Evolutionary conservation across 2,888 invertebrate genomes (phyloP), one percentile per base, ranked within the genome.

Genomic region (Hydropsyche betteni): DNA sequence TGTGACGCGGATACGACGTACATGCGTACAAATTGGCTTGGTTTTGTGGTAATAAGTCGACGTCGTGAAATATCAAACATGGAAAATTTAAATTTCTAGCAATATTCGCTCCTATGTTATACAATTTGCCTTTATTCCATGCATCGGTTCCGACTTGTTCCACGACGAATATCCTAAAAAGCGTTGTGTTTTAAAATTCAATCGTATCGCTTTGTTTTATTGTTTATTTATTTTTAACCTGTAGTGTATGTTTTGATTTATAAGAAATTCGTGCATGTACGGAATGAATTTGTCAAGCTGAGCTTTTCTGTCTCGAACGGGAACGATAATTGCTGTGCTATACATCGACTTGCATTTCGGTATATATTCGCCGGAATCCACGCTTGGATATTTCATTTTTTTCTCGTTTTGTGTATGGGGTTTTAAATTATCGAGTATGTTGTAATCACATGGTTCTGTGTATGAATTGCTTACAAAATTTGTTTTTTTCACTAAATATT

Each of bases 61-160:
- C 93, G 83, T 97, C 97, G 82, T 97, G 97, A 80, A 97, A 91
- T 76, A 97, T 91, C 74, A 96, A 91, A 83, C 97, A 98, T 0
- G 92, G 91, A 84, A 90, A 94, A 76, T 90, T 89, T 77, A 90
- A 89, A 77, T 90, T 90, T 5, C 91, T 88, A 0, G 95, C 95
- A 80, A 93, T 91, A 55, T 88, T 86, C 1, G 93, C 95, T 0
- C 97, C 97, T 76, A 95, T 90, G 83, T 97, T 97, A 81, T 96
- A 92, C 69, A 97, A 86, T 82, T 94, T 90, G 0, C 94, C 97
- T 80, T 97, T 90, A 85, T 98, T 98, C 84, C 96, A 98, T 0
- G 92, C 91, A 76, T 90, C 88, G 12, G 89, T 87, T 78, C 93
- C 91, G 81, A 89, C 91, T 85, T 97, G 96, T 82, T 97, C 95